These are phyloP conservation scores for Brachyopa scutellaris DNA, from an alignment of 2,888 invertebrate species.

Conservation along the genomic window DNA sequence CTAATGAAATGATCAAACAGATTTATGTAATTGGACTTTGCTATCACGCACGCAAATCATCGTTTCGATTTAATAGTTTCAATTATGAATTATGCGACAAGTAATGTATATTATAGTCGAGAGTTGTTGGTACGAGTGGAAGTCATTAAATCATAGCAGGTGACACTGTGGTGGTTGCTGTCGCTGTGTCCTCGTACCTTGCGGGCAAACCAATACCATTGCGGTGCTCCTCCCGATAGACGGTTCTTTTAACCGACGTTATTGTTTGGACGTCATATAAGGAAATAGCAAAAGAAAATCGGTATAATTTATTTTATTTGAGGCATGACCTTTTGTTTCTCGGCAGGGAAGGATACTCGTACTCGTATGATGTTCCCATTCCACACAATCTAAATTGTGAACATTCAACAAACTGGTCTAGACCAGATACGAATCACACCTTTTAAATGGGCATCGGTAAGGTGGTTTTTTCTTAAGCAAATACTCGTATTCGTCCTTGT, in stretches of 20 bases:
- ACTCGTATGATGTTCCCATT: slow-evolving; percentile 10
- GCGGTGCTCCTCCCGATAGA: not conserved
- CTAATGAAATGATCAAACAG: slow-evolving; percentile 68
- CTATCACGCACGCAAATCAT: slow-evolving; percentile 67
- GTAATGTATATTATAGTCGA: slow-evolving; percentile 40
- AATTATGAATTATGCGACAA: slow-evolving; percentile 70
- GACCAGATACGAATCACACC: slow-evolving; percentile 62
- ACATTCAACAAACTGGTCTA: slow-evolving; percentile 39
- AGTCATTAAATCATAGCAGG: slow-evolving; percentile 64
- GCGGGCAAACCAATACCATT: not conserved
- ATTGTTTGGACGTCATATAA: slow-evolving; percentile 20
- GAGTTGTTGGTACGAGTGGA: slow-evolving; percentile 43
- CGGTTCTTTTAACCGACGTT: slow-evolving; percentile 4
- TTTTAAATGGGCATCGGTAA: slow-evolving; percentile 5
- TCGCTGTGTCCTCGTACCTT: slow-evolving; percentile 29
- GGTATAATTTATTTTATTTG: slow-evolving; percentile 22
- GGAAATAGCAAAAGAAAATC: slow-evolving; percentile 18
- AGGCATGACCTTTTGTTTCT: not conserved
- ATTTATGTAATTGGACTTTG: slow-evolving; percentile 66
- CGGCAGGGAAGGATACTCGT: not conserved
- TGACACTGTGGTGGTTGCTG: slow-evolving; percentile 42
- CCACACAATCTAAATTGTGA: slow-evolving; percentile 25
- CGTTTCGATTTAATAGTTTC: slow-evolving; percentile 71
- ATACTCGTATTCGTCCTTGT: no score
- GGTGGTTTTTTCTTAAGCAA: slow-evolving; percentile 27